Percentiles rank a stretch among this genome's conserved stretches.
Conservation (phyloP, 2,797 vertebrate species). For the Cossypha heuglini region DNA sequence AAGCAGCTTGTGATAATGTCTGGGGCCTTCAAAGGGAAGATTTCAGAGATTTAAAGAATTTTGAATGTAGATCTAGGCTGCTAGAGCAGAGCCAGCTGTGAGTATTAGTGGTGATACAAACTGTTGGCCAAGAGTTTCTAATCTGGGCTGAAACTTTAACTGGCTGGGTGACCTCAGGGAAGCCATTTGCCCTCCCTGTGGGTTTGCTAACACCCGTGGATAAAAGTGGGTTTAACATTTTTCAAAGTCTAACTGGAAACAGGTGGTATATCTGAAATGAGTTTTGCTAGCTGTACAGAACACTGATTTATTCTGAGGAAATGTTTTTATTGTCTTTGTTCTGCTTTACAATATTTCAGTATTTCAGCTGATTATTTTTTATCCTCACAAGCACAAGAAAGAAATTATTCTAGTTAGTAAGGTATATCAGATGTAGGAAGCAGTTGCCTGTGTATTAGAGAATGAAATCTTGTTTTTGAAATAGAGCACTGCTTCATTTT, state of each 20-base stretch:
- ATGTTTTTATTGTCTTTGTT: not conserved
- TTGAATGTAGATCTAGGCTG: not conserved
- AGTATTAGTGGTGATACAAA: not conserved
- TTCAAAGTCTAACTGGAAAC: conserved; percentile 18
- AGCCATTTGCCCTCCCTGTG: not conserved
- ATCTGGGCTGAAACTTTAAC: not conserved
- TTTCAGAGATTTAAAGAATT: not conserved
- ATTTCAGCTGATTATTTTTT: not conserved
- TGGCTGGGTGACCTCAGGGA: conserved; percentile 14
- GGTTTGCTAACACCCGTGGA: not conserved
- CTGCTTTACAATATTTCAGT: not conserved
- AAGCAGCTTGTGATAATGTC: not conserved
- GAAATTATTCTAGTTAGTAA: not conserved
- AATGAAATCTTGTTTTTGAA: not conserved
- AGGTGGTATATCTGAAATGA: not conserved
- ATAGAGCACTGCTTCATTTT: not conserved
- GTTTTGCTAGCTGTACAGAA: not conserved
- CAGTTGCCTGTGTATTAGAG: not conserved
- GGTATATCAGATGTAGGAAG: not conserved
- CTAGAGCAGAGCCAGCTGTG: not conserved
- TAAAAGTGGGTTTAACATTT: conserved; percentile 35
- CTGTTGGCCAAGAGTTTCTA: not conserved
- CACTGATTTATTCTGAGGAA: not conserved
- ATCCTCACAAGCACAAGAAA: not conserved
- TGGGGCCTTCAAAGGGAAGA: not conserved